These are phyloP conservation scores for Drosophila incognita DNA, from an alignment of 2,888 invertebrate genomes.

Conservation along the genomic window DNA sequence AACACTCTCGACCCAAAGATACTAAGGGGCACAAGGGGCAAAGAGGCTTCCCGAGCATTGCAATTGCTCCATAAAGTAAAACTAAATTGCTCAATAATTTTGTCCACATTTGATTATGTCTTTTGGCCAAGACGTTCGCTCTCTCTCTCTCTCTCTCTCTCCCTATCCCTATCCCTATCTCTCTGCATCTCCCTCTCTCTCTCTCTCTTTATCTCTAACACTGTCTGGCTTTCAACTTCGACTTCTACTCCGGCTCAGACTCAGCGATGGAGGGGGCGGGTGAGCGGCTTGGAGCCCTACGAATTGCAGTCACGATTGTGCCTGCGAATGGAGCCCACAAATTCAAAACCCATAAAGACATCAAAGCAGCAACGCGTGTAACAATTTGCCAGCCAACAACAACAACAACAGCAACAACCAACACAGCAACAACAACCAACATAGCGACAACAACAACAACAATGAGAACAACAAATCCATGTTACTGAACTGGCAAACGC, in stretches of 20 bases:
- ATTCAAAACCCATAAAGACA: conserved; percentile 80
- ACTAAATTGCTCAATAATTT: conserved; percentile 83
- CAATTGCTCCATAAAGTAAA: conserved; percentile 83
- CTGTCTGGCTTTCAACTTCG: conserved; percentile 33
- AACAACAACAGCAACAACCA: conserved; percentile 33
- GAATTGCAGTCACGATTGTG: conserved; percentile 76
- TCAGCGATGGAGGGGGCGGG: neutral
- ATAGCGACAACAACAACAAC: conserved; percentile 39
- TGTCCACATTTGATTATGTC: conserved; percentile 81
- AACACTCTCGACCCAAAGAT: conserved; percentile 29
- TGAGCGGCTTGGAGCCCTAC: conserved; percentile 43
- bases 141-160: neutral
- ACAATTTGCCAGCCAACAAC: conserved; percentile 76
- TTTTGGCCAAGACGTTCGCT: conserved; percentile 54
- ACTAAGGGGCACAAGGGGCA: conserved; percentile 8
- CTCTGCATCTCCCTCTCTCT: neutral
- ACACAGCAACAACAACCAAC: conserved; percentile 22
- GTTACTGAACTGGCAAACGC: conserved; percentile 64
- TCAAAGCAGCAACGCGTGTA: conserved; percentile 80
- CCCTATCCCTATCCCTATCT: neutral
- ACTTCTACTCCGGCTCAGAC: conserved; percentile 11
- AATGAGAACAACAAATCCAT: conserved; percentile 44
- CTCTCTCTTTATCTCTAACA: neutral
- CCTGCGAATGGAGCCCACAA: conserved; percentile 68
- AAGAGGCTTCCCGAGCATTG: conserved; percentile 34